These are phyloP conservation scores for Neogobius melanostomus DNA, from an alignment of 2,113 vertebrate genomes.

Conservation along the genomic window DNA sequence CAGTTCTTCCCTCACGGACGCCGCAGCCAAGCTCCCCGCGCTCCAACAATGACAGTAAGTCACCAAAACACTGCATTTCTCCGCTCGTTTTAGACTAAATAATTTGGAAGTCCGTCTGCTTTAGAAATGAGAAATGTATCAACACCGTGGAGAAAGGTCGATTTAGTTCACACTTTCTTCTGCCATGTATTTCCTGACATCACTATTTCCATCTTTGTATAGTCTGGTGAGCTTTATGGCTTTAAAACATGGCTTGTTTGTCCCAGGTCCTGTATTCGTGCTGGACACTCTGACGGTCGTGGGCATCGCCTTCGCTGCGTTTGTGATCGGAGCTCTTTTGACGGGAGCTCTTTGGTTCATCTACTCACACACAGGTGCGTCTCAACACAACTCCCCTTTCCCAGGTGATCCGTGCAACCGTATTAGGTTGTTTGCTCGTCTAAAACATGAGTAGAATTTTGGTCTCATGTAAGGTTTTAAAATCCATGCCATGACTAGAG, in stretches of 20 bases:
- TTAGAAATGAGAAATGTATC: background rate
- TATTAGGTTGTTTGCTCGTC: too few species aligned
- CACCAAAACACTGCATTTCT: background rate
- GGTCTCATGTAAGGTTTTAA: too few species aligned
- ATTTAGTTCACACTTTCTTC: too few species aligned
- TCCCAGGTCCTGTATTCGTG: conserved; percentile 76
- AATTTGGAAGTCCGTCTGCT: background rate
- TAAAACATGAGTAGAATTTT: too few species aligned
- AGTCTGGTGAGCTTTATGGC: too few species aligned
- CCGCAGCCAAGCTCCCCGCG: background rate
- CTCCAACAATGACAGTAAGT: background rate
- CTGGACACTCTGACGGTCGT: conserved; percentile 93
- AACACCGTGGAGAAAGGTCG: background rate
- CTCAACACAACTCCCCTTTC: conserved; percentile 16
- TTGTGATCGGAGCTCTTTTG: conserved; percentile 91
- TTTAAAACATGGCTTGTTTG: background rate
- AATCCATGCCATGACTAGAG: too few species aligned
- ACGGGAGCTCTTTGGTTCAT: conserved; percentile 96
- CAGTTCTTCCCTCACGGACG: conserved; percentile 24
- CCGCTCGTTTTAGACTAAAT: background rate
- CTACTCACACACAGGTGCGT: conserved; percentile 93
- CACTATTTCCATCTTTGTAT: background rate
- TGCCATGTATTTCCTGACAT: too few species aligned
- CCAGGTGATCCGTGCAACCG: background rate
- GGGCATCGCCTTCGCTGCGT: conserved; percentile 93